phyloP scores from a whole-genome alignment of 1,140 invertebrate species.

The Cyrtorhinus lividipennis region DNA sequence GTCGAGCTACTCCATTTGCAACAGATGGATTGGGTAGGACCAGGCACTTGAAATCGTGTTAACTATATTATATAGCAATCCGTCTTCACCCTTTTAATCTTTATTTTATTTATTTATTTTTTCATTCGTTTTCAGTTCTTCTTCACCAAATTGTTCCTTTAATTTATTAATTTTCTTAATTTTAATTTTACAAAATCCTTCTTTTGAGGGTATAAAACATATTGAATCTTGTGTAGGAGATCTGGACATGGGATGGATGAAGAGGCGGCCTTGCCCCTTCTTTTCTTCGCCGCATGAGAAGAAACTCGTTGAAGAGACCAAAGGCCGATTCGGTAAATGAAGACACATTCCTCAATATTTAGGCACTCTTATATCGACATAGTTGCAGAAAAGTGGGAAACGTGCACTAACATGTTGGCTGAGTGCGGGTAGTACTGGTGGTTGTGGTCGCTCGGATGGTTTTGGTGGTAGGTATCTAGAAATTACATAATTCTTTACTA shows the following conservation, averaged over 20 bases:
- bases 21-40: no score
- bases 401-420: background rate
- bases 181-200: background rate
- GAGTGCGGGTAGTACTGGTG: background rate
- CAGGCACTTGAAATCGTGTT: no score
- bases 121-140: no score
- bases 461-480: no score
- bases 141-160: no score
- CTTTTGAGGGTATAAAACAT: background rate
- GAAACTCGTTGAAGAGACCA: conserved; percentile 10
- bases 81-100: background rate
- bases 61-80: no score
- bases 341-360: background rate
- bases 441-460: background rate
- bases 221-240: background rate
- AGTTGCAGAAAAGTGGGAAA: conserved; percentile 5
- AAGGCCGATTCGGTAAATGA: conserved; percentile 13
- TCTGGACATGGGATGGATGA: conserved; percentile 15
- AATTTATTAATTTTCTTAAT: no score
- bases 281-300: conserved; percentile 4
- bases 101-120: background rate
- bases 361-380: no score
- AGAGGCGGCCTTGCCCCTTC: conserved; percentile 11
- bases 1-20: no score
- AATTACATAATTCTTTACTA: no score